phyloP scores from a whole-genome alignment of 1,140 invertebrate genomes.

The Lepidostoma basale region DNA sequence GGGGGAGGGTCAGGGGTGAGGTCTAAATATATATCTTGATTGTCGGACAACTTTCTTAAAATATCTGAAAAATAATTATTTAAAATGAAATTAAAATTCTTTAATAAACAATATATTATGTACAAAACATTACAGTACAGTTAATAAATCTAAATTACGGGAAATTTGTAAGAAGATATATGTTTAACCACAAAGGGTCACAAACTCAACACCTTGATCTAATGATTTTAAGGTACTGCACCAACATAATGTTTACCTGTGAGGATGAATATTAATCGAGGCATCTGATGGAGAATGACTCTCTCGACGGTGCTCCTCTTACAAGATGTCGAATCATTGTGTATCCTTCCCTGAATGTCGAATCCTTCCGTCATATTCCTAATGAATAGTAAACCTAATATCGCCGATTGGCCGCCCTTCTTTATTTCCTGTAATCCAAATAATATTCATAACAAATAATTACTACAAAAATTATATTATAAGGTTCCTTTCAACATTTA shows the following conservation, averaged over 20 bases:
- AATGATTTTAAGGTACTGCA: too few species aligned
- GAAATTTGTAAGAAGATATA: too few species aligned
- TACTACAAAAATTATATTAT: too few species aligned
- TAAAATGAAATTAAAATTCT: background rate
- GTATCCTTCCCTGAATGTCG: constrained; percentile 13
- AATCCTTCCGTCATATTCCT: constrained; percentile 33
- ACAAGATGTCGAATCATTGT: constrained; percentile 18
- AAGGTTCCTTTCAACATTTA: too few species aligned
- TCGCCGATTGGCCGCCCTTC: constrained; percentile 30
- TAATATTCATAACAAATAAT: too few species aligned
- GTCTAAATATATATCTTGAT: constrained; percentile 17
- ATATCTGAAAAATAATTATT: constrained; percentile 24
- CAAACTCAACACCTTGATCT: too few species aligned
- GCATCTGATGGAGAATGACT: constrained; percentile 18
- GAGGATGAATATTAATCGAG: constrained; percentile 4
- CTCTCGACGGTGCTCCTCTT: constrained; percentile 20
- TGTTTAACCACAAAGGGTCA: too few species aligned
- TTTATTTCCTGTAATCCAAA: constrained; percentile 31
- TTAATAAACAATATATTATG: background rate
- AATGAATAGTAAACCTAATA: constrained; percentile 38
- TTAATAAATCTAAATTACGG: background rate
- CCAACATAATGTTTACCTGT: constrained; percentile 6
- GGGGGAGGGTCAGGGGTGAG: constrained; percentile 29
- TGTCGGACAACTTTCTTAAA: constrained; percentile 23
- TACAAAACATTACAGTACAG: background rate